Percentiles rank a stretch among this genome's conserved stretches.
Evolutionary conservation across 2,888 invertebrate species (phyloP).

Genomic region (Lepetodrilus schrolli): DNA sequence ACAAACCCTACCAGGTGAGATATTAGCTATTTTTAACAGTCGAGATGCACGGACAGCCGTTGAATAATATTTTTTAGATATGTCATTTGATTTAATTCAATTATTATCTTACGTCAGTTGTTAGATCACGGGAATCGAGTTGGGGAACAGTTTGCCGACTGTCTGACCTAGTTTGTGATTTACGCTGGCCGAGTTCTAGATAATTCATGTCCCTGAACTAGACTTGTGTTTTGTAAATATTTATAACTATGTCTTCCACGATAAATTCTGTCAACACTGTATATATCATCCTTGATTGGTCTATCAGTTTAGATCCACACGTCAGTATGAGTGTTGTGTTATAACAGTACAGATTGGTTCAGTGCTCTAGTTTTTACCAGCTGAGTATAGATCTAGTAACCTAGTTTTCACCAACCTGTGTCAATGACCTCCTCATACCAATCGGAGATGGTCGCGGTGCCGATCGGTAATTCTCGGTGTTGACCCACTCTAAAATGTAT

Average conservation of each 20-base stretch:
- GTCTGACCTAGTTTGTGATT: conserved; percentile 5
- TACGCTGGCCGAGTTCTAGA: conserved; percentile 10
- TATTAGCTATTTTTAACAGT: neutral
- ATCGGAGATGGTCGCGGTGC: too few relatives aligned
- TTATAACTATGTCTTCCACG: too few relatives aligned
- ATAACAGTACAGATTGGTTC: too few relatives aligned
- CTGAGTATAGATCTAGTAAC: conserved; percentile 7
- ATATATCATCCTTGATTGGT: too few relatives aligned
- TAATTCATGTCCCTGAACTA: too few relatives aligned
- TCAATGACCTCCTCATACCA: conserved; percentile 25
- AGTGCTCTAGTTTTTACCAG: too few relatives aligned
- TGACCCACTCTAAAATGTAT: too few relatives aligned
- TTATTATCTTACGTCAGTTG: neutral
- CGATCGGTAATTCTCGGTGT: too few relatives aligned
- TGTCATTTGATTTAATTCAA: neutral
- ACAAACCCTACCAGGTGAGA: conserved; percentile 3
- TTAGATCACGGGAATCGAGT: neutral
- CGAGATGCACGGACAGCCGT: neutral
- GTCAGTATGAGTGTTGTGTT: too few relatives aligned
- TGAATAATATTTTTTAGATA: neutral
- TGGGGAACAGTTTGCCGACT: neutral
- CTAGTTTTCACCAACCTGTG: conserved; percentile 10
- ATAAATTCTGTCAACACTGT: too few relatives aligned
- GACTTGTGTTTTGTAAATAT: too few relatives aligned
- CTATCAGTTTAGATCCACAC: too few relatives aligned